A percentile compares a stretch with the other conserved stretches of the same genome.
phyloP scores from a whole-genome alignment of 2,888 invertebrate genomes.

The Caenorhabditis drosophilae region DNA sequence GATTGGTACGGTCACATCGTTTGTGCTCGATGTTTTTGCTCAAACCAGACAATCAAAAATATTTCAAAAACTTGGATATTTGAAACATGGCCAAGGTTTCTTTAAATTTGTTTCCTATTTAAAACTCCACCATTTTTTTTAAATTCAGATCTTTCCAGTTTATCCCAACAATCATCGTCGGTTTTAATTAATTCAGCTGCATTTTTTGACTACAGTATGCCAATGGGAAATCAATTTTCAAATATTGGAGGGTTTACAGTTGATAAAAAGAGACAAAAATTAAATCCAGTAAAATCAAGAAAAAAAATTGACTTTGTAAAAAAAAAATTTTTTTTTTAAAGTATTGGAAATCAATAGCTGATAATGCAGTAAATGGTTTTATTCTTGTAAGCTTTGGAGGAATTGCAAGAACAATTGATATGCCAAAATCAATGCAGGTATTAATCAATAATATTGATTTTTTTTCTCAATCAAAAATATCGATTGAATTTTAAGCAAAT shows the following conservation, averaged over 20 bases:
- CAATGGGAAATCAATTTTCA: slow-evolving; percentile 47
- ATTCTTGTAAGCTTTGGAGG: slow-evolving; percentile 62
- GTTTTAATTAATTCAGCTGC: slow-evolving; percentile 58
- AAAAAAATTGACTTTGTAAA: too few relatives aligned
- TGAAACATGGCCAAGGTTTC: neutral
- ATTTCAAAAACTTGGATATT: neutral
- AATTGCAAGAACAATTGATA: slow-evolving; percentile 61
- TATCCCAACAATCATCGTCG: slow-evolving; percentile 21
- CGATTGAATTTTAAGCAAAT: too few relatives aligned
- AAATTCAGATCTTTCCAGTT: slow-evolving; percentile 3
- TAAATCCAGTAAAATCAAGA: slow-evolving; percentile 15
- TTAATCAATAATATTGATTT: too few relatives aligned
- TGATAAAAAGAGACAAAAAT: slow-evolving; percentile 15
- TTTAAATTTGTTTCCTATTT: too few relatives aligned
- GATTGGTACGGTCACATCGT: slow-evolving; percentile 28
- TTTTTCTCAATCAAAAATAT: too few relatives aligned
- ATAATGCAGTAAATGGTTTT: slow-evolving; percentile 42
- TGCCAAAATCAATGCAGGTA: slow-evolving; percentile 48
- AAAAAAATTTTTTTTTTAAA: slow-evolving; percentile 13
- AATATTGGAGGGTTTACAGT: slow-evolving; percentile 56
- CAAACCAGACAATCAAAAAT: slow-evolving; percentile 20
- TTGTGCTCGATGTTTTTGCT: slow-evolving; percentile 17
- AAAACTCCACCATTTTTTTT: too few relatives aligned
- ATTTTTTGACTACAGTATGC: slow-evolving; percentile 59
- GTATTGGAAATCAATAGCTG: slow-evolving; percentile 54